Evolutionary conservation across 2,888 invertebrate species (phyloP).

Genomic region (Blera fallax): DNA sequence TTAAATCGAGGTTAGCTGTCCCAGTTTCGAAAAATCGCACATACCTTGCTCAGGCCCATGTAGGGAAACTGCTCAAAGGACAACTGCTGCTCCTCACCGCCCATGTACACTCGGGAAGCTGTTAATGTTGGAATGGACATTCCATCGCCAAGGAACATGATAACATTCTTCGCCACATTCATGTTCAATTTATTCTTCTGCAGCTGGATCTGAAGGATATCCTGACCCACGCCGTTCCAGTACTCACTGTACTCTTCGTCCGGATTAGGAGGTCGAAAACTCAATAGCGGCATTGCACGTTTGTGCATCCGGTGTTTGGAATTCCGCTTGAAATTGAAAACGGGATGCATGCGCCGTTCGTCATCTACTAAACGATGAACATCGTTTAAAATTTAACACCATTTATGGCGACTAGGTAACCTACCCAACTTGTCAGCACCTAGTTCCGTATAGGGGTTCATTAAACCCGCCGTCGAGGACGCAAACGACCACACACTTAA

Average conservation of each 20-base stretch:
- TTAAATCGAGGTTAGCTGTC: conserved; percentile 50
- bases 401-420: conserved; percentile 8
- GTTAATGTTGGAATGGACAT: conserved; percentile 93
- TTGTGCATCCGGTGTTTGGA: conserved; percentile 69
- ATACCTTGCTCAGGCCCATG: conserved; percentile 89
- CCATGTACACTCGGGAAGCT: conserved; percentile 89
- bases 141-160: conserved; percentile 91
- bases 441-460: conserved; percentile 27
- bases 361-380: conserved; percentile 28
- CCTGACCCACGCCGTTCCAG: conserved; percentile 83
- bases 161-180: conserved; percentile 84
- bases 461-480: conserved; percentile 20
- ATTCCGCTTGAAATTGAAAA: conserved; percentile 68
- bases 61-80: conserved; percentile 90
- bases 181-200: conserved; percentile 78
- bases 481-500: conserved; percentile 37
- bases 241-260: conserved; percentile 79
- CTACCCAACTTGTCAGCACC: conserved; percentile 37
- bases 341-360: conserved; percentile 79
- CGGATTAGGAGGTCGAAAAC: conserved; percentile 76
- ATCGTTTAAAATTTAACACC: conserved; percentile 1
- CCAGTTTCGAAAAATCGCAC: conserved; percentile 10
- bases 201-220: conserved; percentile 80
- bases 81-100: conserved; percentile 89
- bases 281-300: conserved; percentile 79